Percentiles rank a stretch among this genome's conserved stretches.
These are phyloP conservation scores for Oreochromis niloticus DNA, from an alignment of 2,113 vertebrate species.

Conservation along the genomic window DNA sequence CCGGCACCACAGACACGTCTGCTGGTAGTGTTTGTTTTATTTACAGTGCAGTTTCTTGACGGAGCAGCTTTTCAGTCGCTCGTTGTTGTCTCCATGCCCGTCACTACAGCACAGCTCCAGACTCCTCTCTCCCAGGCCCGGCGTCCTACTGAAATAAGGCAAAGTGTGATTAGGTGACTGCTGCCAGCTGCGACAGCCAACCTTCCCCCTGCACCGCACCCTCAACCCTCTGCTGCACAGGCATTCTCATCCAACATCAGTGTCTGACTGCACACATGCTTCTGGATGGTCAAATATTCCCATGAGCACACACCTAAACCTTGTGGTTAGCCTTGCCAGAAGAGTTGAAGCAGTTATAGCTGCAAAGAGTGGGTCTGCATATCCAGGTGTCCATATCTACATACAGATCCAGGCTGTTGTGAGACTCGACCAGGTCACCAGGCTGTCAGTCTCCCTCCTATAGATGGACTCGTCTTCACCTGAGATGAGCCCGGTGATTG, in stretches of 20 bases:
- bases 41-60: neutral
- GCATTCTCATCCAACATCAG: neutral
- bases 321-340: neutral
- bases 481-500: neutral
- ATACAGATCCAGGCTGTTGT: neutral
- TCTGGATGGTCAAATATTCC: neutral
- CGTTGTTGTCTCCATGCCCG: neutral
- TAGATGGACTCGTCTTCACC: neutral
- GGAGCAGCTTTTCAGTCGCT: neutral
- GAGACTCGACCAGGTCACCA: neutral
- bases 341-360: neutral
- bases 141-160: neutral
- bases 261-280: neutral
- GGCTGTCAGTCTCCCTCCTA: neutral
- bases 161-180: neutral
- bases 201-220: neutral
- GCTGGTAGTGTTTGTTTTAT: accelerated
- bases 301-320: accelerated
- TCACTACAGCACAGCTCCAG: neutral
- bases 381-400: neutral
- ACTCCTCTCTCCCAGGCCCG: neutral
- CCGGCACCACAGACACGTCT: accelerated
- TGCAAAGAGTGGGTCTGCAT: neutral
- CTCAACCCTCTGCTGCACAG: neutral
- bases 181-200: neutral